Evolutionary conservation across 2,797 vertebrate species (phyloP).

Genomic region (Squalus acanthias): DNA sequence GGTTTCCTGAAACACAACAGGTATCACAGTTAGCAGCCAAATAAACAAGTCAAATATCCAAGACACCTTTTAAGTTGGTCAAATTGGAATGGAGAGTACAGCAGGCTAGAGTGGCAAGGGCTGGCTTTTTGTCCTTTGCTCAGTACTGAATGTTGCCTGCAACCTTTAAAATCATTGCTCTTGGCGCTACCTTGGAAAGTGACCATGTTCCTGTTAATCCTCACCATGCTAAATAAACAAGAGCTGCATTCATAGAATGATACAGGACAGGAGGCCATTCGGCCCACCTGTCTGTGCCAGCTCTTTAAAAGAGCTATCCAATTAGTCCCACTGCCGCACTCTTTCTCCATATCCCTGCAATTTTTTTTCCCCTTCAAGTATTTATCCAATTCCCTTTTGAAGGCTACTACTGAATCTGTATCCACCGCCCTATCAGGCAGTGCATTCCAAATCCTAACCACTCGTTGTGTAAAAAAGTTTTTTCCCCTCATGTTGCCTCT

Average conservation of each 20-base stretch:
- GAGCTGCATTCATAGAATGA: background rate
- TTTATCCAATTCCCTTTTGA: no score
- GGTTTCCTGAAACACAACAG: constrained; percentile 71
- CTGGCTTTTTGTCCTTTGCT: background rate
- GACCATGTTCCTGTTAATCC: background rate
- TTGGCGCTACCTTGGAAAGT: background rate
- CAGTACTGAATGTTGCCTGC: background rate
- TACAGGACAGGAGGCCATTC: background rate
- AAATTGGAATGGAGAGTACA: background rate
- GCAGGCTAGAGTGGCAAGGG: background rate
- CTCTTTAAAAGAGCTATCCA: no score
- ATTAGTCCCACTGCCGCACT: no score
- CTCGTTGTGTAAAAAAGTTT: no score
- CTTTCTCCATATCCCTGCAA: no score
- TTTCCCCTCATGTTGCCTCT: no score
- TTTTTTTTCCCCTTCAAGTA: no score
- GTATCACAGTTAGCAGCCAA: background rate
- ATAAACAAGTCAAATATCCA: background rate
- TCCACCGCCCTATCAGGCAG: no score
- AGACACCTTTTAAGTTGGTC: background rate
- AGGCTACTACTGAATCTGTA: no score
- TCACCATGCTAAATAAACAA: background rate
- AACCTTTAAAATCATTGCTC: background rate
- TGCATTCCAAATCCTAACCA: no score
- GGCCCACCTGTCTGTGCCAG: background rate